Base-by-base conservation (phyloP, 1,140 invertebrate genomes). In the Acromyrmex heyeri region DNA sequence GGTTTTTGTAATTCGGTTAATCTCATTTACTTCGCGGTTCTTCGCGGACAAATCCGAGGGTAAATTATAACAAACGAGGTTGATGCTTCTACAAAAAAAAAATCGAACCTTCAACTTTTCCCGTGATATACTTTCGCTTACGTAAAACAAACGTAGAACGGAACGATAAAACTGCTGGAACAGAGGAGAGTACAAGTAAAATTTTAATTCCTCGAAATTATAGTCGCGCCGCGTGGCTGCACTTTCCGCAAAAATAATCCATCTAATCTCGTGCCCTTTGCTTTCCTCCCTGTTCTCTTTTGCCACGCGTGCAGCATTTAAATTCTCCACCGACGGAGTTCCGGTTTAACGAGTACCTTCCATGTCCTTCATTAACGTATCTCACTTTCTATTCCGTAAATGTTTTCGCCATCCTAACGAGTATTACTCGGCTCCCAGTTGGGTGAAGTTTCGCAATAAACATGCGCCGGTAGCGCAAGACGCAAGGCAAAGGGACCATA, bases 381-480 rank as follows among this genome's bases (percentile, higher is more conserved):
- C 59, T 38, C 65, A 70, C 59, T 69, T 85, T 73, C 55, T 48
- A 69, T 73, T 57, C 53, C 72, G 69, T 75, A 62, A 83, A 75
- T 62, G 62, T 53, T 85, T 64, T 65, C 44, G 59, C 38, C 50
- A 7, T 38, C 7, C 34, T 44, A 27, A 24, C 82, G 44, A 48
- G 67, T 72, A 88, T 65, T 75, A 69, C 53, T 50, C 21, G 59
- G 24, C 24, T 44, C 18, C 16, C 6, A 7, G 18, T 7, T 5
- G 77, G 61, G 88, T 21, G 69, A 70, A 89, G 85, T 89, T 89
- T 89, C 62, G 76, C 85, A 88, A 89, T 89, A 89, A 89, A 86
- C 62, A 86, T 21, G 44, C 57, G 38, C 21, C 34, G 8, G 44
- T n/a, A 24, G 75, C 24, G 10, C 7, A 18, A 61, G 8, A 64